phyloP scores from a whole-genome alignment of 2,888 invertebrate genomes.

The Dynastes grantii region DNA sequence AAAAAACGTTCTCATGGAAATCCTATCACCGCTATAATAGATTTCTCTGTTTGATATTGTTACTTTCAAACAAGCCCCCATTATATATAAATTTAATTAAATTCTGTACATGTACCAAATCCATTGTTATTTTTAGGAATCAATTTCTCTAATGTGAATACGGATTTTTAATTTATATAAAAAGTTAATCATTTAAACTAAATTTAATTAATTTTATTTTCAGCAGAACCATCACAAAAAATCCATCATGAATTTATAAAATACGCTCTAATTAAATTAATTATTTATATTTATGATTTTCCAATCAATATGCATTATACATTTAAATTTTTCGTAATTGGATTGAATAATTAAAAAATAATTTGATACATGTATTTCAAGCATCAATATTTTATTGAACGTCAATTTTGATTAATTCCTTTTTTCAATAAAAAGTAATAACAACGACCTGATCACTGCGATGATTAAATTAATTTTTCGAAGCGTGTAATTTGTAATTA shows the following conservation, averaged over 20 bases:
- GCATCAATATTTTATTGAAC: conserved; percentile 25
- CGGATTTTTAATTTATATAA: not conserved
- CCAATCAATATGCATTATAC: not conserved
- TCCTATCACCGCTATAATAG: too few species aligned
- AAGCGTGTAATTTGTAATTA: conserved; percentile 40
- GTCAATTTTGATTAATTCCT: conserved; percentile 38
- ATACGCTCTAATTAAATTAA: conserved; percentile 28
- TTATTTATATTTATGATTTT: conserved; percentile 26
- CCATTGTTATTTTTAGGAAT: not conserved
- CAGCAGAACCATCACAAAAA: not conserved
- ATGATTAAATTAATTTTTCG: conserved; percentile 29
- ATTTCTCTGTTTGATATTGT: too few species aligned
- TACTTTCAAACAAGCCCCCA: too few species aligned
- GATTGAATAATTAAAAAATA: conserved; percentile 40
- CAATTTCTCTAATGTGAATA: not conserved
- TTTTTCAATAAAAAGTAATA: conserved; percentile 2
- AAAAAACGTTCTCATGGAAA: too few species aligned
- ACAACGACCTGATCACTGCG: not conserved
- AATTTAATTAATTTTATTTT: conserved; percentile 8
- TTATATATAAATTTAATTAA: too few species aligned
- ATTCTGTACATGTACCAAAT: not conserved
- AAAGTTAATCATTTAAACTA: not conserved
- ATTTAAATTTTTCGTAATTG: conserved; percentile 21
- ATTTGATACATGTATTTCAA: conserved; percentile 19
- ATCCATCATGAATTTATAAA: not conserved